Conservation (phyloP, 92 coral and sea anemone species). For the Siderastrea radians region DNA sequence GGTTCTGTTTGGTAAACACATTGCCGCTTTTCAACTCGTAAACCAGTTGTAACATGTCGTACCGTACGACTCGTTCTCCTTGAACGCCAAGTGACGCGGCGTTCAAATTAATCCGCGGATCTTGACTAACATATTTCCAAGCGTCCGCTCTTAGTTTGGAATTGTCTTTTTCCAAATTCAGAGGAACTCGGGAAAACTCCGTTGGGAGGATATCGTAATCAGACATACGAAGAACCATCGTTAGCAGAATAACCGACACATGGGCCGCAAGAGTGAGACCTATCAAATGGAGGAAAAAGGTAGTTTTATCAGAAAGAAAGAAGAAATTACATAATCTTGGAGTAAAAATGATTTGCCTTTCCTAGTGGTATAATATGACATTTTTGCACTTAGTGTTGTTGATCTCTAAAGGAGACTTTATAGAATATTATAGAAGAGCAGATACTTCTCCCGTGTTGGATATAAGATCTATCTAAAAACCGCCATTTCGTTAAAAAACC, state of each 20-base stretch:
- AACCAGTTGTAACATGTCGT: slow-evolving; percentile 60
- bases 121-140: slow-evolving; percentile 73
- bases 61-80: slow-evolving; percentile 33
- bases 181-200: slow-evolving; percentile 76
- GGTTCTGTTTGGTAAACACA: slow-evolving; percentile 63
- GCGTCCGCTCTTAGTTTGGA: slow-evolving; percentile 80
- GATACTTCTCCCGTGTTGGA: too few relatives aligned
- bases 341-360: too few relatives aligned
- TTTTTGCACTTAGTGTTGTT: too few relatives aligned
- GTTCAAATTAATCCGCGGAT: slow-evolving; percentile 59
- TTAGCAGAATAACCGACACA: slow-evolving; percentile 57
- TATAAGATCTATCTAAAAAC: too few relatives aligned
- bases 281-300: background rate
- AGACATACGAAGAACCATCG: slow-evolving; percentile 55
- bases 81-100: slow-evolving; percentile 55
- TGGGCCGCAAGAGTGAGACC: slow-evolving; percentile 76
- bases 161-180: slow-evolving; percentile 70
- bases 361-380: too few relatives aligned
- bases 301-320: background rate
- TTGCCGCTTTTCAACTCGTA: slow-evolving; percentile 68
- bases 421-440: too few relatives aligned
- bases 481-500: background rate
- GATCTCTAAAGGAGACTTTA: too few relatives aligned
- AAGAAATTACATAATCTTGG: background rate
- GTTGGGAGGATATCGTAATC: slow-evolving; percentile 79